These are phyloP conservation scores for Cyprinodon brontotheroides DNA, from an alignment of 2,113 vertebrate genomes.

Conservation along the genomic window DNA sequence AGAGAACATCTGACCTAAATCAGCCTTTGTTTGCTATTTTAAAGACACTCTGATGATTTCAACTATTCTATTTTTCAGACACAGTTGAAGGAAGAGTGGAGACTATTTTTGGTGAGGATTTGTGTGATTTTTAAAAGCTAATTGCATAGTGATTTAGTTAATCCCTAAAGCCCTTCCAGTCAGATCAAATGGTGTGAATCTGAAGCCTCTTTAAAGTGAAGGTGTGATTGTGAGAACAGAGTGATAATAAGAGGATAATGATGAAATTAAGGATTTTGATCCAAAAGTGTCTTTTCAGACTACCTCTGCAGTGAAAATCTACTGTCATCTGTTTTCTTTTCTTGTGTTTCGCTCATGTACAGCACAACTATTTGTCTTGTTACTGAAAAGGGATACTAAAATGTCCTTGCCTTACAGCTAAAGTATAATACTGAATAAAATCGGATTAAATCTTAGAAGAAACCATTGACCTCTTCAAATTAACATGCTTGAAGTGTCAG, in stretches of 20 bases:
- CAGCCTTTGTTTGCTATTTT: constrained; percentile 1
- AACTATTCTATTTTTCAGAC: not conserved
- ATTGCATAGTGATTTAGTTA: constrained; percentile 62
- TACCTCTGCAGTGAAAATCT: not conserved
- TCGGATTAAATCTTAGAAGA: not conserved
- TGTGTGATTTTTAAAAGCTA: constrained; percentile 62
- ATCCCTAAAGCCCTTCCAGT: constrained; percentile 46
- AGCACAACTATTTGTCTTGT: no score
- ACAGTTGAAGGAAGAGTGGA: constrained; percentile 37
- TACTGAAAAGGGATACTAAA: no score
- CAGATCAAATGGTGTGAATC: constrained; percentile 54
- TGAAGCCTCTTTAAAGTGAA: constrained; percentile 38
- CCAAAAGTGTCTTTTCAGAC: constrained; percentile 3
- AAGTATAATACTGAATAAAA: constrained; percentile 14
- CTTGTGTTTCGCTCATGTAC: no score
- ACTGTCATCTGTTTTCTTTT: no score
- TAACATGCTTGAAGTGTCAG: not conserved
- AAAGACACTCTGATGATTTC: constrained; percentile 19
- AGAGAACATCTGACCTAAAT: constrained; percentile 35
- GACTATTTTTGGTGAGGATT: constrained; percentile 56
- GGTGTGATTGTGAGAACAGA: constrained; percentile 24
- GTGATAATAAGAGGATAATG: constrained; percentile 5
- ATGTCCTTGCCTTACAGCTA: constrained; percentile 3
- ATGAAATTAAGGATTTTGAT: constrained; percentile 26
- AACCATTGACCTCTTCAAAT: not conserved